A percentile compares a stretch with the other conserved stretches of the same genome.
Conservation (phyloP, 2,888 invertebrate species). For the Clusia tigrina region DNA sequence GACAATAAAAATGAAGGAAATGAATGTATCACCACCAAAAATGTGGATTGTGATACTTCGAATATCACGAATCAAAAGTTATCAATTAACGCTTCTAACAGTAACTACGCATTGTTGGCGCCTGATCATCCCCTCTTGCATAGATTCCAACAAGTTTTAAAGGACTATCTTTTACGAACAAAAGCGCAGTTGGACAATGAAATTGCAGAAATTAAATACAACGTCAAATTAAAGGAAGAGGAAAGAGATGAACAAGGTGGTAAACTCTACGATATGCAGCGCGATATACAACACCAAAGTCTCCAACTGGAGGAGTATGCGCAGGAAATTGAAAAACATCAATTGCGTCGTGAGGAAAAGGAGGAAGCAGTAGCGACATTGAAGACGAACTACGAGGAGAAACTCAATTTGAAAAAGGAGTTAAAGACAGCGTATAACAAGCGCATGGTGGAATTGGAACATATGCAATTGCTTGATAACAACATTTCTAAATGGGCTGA, state of each 20-base stretch:
- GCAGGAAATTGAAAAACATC: conserved; percentile 59
- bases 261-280: conserved; percentile 66
- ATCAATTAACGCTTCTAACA: too few species aligned
- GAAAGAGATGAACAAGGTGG: conserved; percentile 63
- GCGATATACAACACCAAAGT: conserved; percentile 66
- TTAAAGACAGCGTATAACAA: conserved; percentile 54
- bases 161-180: conserved; percentile 72
- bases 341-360: conserved; percentile 56
- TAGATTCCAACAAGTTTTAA: conserved; percentile 76
- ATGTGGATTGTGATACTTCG: too few species aligned
- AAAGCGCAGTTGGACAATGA: conserved; percentile 73
- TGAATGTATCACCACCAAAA: too few species aligned
- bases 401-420: conserved; percentile 44
- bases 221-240: conserved; percentile 51
- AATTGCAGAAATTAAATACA: conserved; percentile 71
- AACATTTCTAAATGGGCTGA: conserved; percentile 60
- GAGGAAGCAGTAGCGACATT: conserved; percentile 57
- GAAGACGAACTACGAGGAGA: conserved; percentile 60
- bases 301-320: conserved; percentile 65
- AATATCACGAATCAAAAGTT: too few species aligned
- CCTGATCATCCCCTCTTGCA: conserved; percentile 78
- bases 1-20: too few species aligned
- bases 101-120: conserved; percentile 67
- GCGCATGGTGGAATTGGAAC: conserved; percentile 54
- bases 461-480: conserved; percentile 55